Conservation (phyloP, 2,888 invertebrate species). For the Phyto melanocephala region DNA sequence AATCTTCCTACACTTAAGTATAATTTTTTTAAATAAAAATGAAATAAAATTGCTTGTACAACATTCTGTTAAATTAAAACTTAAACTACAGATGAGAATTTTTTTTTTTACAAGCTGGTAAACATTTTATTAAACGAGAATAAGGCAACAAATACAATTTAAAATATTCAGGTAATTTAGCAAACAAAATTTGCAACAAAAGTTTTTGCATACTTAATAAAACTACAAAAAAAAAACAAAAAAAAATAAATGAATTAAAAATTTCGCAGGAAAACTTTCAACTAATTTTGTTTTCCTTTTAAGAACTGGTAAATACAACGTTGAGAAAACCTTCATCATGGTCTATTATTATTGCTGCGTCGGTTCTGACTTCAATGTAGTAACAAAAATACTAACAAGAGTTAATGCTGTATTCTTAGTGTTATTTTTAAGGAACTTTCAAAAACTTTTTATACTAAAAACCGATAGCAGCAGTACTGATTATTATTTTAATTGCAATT, state of each 20-base stretch:
- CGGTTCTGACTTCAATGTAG: no score
- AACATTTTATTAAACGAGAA: slow-evolving; percentile 19
- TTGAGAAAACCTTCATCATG: background rate
- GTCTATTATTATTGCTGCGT: background rate
- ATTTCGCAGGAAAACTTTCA: background rate
- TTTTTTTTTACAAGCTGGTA: slow-evolving; percentile 6
- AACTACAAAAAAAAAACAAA: background rate
- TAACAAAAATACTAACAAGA: no score
- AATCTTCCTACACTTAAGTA: background rate
- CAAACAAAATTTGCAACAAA: slow-evolving; percentile 4
- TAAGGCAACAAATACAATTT: background rate
- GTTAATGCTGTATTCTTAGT: no score
- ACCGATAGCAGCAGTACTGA: no score
- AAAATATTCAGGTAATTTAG: slow-evolving; percentile 4
- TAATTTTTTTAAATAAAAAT: no score
- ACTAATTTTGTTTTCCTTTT: background rate
- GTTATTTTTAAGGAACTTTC: no score
- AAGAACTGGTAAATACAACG: background rate
- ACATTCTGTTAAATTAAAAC: slow-evolving; percentile 1
- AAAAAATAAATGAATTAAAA: no score
- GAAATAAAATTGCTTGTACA: slow-evolving; percentile 7
- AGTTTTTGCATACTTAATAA: background rate
- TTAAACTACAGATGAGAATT: slow-evolving; percentile 7
- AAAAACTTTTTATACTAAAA: no score
- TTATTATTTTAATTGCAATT: no score